Conservation (phyloP, 2,113 vertebrate species). For the Platichthys stellatus region DNA sequence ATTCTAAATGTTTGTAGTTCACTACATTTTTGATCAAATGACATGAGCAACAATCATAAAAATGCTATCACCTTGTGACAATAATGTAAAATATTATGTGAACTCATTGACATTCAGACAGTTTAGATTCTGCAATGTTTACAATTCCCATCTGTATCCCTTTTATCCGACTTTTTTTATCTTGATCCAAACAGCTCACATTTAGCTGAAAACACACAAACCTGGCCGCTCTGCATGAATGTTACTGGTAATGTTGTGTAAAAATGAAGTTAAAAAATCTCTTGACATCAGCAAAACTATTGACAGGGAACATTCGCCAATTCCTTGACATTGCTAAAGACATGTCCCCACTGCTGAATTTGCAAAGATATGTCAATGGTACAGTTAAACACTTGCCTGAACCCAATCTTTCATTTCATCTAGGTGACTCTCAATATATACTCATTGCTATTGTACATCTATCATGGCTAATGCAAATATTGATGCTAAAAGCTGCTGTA, state of each 20-base stretch:
- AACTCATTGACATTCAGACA: too few species aligned
- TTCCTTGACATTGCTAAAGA: background rate
- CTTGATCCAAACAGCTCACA: background rate
- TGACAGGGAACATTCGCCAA: background rate
- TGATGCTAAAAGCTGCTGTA: background rate
- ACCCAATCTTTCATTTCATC: background rate
- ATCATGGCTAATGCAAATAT: background rate
- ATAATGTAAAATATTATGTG: too few species aligned
- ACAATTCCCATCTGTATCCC: too few species aligned
- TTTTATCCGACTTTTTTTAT: background rate
- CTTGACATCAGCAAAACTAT: background rate
- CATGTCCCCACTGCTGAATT: background rate
- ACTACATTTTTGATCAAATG: too few species aligned
- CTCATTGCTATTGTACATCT: background rate
- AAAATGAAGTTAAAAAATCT: background rate
- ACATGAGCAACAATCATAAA: too few species aligned
- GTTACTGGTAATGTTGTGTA: background rate
- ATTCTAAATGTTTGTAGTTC: too few species aligned
- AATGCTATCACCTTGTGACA: too few species aligned
- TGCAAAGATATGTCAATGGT: background rate
- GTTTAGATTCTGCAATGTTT: too few species aligned
- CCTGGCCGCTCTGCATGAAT: background rate
- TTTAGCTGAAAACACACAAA: background rate
- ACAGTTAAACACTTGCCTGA: background rate
- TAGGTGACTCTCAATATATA: background rate